A percentile compares a stretch with the other conserved stretches of the same genome.
These are phyloP conservation scores for Cryptotermes secundus DNA, from an alignment of 1,140 invertebrate genomes.

Conservation along the genomic window DNA sequence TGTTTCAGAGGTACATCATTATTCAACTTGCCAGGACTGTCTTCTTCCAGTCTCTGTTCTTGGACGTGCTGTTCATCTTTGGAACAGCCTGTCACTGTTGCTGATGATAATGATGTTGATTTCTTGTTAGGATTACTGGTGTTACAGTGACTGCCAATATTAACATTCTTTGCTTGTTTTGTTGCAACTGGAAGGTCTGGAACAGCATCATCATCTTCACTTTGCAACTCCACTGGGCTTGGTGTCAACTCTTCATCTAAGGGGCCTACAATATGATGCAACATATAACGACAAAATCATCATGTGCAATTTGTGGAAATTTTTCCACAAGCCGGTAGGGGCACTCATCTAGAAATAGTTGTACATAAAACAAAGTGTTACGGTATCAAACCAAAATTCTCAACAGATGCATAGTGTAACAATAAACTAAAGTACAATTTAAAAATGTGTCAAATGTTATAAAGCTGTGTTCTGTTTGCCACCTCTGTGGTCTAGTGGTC, in stretches of 20 bases:
- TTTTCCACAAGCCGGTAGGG: too few relatives aligned
- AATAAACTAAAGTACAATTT: too few relatives aligned
- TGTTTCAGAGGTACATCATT: conserved; percentile 45
- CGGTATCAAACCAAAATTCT: too few relatives aligned
- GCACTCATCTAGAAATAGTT: too few relatives aligned
- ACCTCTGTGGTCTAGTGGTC: too few relatives aligned
- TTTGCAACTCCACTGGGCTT: conserved; percentile 6
- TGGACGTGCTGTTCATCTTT: not conserved
- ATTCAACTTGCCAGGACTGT: too few relatives aligned
- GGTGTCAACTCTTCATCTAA: conserved; percentile 20
- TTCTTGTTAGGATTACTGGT: not conserved
- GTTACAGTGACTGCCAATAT: not conserved
- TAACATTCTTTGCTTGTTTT: not conserved
- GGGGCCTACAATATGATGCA: not conserved
- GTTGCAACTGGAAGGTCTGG: not conserved
- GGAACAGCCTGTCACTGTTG: too few relatives aligned
- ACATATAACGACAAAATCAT: not conserved
- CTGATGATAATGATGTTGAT: not conserved
- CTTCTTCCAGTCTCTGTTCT: not conserved
- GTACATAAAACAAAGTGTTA: too few relatives aligned
- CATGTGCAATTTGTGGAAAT: too few relatives aligned
- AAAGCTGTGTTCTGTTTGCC: too few relatives aligned
- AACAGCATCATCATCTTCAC: conserved; percentile 8
- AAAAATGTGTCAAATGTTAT: too few relatives aligned
- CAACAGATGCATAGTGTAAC: too few relatives aligned